A percentile compares a stretch with the other conserved stretches of the same genome.
Evolutionary conservation across 2,888 invertebrate species (phyloP).

Genomic region (Leptodirus hochenwartii): DNA sequence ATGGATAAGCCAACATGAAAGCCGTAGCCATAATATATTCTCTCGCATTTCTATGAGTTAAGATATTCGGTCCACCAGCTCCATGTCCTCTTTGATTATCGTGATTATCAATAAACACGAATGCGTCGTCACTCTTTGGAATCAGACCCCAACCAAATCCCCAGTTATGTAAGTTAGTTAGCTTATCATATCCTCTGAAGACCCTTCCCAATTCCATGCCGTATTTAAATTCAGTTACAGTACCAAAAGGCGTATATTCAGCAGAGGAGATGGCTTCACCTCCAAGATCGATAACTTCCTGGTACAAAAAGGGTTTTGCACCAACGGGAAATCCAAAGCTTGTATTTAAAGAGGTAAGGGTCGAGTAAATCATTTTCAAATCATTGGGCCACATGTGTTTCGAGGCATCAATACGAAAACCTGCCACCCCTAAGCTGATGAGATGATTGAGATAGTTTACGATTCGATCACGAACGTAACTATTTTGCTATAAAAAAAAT

Average conservation of each 20-base stretch:
- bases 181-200: conserved; percentile 38
- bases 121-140: conserved; percentile 21
- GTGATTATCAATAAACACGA: conserved; percentile 44
- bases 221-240: conserved; percentile 61
- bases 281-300: conserved; percentile 28
- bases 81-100: conserved; percentile 54
- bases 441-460: conserved; percentile 45
- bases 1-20: conserved; percentile 76
- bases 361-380: conserved; percentile 41
- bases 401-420: conserved; percentile 62
- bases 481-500: conserved; percentile 15
- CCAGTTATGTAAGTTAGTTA: conserved; percentile 45
- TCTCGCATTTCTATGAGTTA: conserved; percentile 48
- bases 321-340: conserved; percentile 42
- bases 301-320: conserved; percentile 23
- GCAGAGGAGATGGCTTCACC: conserved; percentile 25
- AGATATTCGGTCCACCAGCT: conserved; percentile 36
- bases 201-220: conserved; percentile 35
- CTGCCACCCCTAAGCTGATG: conserved; percentile 60
- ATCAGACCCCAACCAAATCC: conserved; percentile 49
- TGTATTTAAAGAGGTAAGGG: conserved; percentile 41
- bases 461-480: conserved; percentile 45
- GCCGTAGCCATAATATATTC: conserved; percentile 61
- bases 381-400: conserved; percentile 68
- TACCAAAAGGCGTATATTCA: conserved; percentile 28